Evolutionary conservation across 53 echinoderm and acorn worm genomes (phyloP).

Genomic region (Patiria pectinifera): DNA sequence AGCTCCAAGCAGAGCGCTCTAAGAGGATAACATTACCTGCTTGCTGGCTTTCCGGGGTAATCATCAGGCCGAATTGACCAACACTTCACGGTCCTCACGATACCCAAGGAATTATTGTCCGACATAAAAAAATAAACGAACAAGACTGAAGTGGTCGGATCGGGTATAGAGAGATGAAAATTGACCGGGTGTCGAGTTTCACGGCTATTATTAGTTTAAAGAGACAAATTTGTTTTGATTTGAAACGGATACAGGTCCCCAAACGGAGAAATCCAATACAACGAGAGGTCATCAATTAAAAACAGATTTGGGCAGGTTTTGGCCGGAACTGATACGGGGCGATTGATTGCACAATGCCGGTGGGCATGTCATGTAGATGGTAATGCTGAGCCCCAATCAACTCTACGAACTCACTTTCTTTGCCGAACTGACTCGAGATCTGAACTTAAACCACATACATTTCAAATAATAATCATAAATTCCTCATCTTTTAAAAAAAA

Average conservation of each 20-base stretch:
- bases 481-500: too few relatives aligned
- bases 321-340: slow-evolving; percentile 13
- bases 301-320: slow-evolving; percentile 29
- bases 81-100: not conserved
- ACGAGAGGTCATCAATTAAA: slow-evolving; percentile 49
- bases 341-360: slow-evolving; percentile 3
- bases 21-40: not conserved
- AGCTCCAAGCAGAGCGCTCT: not conserved
- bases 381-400: not conserved
- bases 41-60: slow-evolving; percentile 14
- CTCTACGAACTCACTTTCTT: not conserved
- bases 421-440: not conserved
- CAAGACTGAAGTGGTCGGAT: not conserved
- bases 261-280: slow-evolving; percentile 19
- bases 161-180: not conserved
- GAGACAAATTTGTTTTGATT: slow-evolving; percentile 44
- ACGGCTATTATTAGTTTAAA: slow-evolving; percentile 31
- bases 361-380: not conserved
- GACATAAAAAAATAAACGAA: not conserved
- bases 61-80: slow-evolving; percentile 29
- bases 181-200: slow-evolving; percentile 26
- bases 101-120: not conserved
- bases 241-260: slow-evolving; percentile 20
- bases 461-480: too few relatives aligned
- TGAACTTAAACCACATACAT: too few relatives aligned